Evolutionary conservation across 2,888 invertebrate genomes (phyloP).

Genomic region (Mechanitis messenoides): DNA sequence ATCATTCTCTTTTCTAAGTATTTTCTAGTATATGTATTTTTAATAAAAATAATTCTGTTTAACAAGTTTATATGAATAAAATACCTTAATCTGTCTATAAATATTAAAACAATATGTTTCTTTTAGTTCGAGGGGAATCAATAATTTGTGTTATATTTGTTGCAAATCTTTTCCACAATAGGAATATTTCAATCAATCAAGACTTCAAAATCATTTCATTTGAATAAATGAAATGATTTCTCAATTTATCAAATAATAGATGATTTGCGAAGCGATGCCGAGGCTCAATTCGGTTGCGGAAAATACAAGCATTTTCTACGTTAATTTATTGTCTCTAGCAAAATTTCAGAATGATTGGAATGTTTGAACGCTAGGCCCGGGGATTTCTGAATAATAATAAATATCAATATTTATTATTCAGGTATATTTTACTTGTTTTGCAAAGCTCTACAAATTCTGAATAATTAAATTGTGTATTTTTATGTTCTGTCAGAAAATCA

Average conservation of each 20-base stretch:
- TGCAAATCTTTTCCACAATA: conserved; percentile 13
- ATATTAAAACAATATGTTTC: conserved; percentile 3
- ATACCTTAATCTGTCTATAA: neutral
- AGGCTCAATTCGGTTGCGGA: conserved; percentile 10
- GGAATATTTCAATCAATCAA: conserved; percentile 23
- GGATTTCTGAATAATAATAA: neutral
- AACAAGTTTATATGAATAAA: no score
- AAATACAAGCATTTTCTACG: conserved; percentile 14
- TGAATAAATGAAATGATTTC: conserved; percentile 16
- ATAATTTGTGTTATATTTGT: conserved; percentile 9
- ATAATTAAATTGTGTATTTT: no score
- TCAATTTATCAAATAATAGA: conserved; percentile 23
- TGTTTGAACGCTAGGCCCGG: neutral
- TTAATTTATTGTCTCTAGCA: conserved; percentile 8
- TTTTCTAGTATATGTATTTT: no score
- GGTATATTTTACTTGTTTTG: neutral
- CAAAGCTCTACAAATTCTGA: no score
- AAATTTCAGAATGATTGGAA: conserved; percentile 3
- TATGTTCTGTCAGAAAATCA: no score
- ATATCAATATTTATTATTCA: neutral
- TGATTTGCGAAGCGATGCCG: conserved; percentile 16
- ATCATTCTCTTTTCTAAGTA: no score
- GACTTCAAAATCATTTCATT: conserved; percentile 20
- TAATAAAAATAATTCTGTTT: no score
- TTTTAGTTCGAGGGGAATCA: neutral